Evolutionary conservation across 2,797 vertebrate genomes (phyloP).

Genomic region (Antrozous pallidus): DNA sequence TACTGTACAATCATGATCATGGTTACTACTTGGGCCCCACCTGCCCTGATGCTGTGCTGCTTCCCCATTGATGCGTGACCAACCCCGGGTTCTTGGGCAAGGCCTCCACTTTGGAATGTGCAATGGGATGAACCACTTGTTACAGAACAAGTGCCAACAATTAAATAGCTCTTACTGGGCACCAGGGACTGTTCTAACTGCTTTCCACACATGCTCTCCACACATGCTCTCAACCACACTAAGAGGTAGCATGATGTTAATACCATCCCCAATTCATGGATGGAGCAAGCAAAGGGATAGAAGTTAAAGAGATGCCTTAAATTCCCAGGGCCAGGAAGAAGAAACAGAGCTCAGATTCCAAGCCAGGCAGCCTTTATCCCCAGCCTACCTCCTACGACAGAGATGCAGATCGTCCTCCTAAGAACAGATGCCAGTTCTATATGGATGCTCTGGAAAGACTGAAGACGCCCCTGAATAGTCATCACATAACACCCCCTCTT

Average conservation of each 20-base stretch:
- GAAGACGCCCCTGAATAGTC: not conserved
- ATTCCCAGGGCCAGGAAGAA: not conserved
- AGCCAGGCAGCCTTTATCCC: not conserved
- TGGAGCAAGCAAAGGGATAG: not conserved
- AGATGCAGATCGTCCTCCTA: not conserved
- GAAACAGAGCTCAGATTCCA: not conserved
- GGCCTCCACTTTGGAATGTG: not conserved
- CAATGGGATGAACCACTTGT: not conserved
- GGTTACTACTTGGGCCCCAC: no score
- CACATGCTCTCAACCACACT: not conserved
- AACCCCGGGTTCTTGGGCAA: rapidly evolving
- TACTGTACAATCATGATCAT: rapidly evolving
- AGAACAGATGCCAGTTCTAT: not conserved
- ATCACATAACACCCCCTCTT: not conserved
- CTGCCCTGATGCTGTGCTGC: not conserved
- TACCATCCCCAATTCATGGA: not conserved
- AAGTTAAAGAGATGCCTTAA: not conserved
- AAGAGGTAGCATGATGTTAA: not conserved
- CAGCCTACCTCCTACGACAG: not conserved
- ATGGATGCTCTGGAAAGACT: not conserved
- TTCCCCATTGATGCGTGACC: rapidly evolving
- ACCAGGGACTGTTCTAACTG: not conserved
- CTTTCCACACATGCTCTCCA: not conserved
- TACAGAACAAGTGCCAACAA: not conserved
- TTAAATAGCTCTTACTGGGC: not conserved